These are phyloP conservation scores for Oryzias sinensis DNA, from an alignment of 2,797 vertebrate genomes.

Conservation along the genomic window DNA sequence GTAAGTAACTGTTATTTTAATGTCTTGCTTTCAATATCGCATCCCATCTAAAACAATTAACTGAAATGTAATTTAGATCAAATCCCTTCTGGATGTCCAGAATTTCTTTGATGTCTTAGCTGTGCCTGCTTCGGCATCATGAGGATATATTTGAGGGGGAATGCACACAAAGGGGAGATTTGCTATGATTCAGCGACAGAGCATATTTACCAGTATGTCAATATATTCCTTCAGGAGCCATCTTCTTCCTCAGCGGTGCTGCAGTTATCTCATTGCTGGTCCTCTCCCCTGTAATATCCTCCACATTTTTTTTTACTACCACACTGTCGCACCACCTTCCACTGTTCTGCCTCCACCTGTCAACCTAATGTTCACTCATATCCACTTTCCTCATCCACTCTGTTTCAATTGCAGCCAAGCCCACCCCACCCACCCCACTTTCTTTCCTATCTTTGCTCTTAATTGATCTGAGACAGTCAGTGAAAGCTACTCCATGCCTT, in stretches of 20 bases:
- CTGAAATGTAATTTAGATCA: background rate
- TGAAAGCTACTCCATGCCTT: slow-evolving; percentile 62
- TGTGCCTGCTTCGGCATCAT: background rate
- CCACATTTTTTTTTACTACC: slow-evolving; percentile 23
- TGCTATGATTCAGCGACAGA: slow-evolving; percentile 18
- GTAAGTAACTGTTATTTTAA: background rate
- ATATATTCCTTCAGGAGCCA: slow-evolving; percentile 33
- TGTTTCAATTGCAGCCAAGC: slow-evolving; percentile 33
- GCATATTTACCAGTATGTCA: slow-evolving; percentile 13
- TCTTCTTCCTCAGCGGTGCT: slow-evolving; percentile 22
- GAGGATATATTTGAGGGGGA: slow-evolving; percentile 12
- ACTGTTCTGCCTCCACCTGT: slow-evolving; percentile 48
- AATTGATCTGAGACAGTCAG: slow-evolving; percentile 73
- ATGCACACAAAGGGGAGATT: slow-evolving; percentile 4
- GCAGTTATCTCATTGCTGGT: slow-evolving; percentile 41
- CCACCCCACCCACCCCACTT: slow-evolving; percentile 21
- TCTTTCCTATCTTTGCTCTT: slow-evolving; percentile 42
- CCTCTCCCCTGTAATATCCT: slow-evolving; percentile 48
- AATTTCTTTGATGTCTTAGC: slow-evolving; percentile 9
- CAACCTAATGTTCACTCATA: slow-evolving; percentile 65
- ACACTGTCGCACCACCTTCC: slow-evolving; percentile 21
- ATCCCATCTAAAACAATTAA: slow-evolving; percentile 6
- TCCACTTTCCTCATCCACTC: slow-evolving; percentile 61
- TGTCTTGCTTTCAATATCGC: slow-evolving; percentile 12
- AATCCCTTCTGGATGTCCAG: slow-evolving; percentile 8